These are phyloP conservation scores for Patagioenas fasciata DNA, from an alignment of 2,113 vertebrate species.

Conservation along the genomic window DNA sequence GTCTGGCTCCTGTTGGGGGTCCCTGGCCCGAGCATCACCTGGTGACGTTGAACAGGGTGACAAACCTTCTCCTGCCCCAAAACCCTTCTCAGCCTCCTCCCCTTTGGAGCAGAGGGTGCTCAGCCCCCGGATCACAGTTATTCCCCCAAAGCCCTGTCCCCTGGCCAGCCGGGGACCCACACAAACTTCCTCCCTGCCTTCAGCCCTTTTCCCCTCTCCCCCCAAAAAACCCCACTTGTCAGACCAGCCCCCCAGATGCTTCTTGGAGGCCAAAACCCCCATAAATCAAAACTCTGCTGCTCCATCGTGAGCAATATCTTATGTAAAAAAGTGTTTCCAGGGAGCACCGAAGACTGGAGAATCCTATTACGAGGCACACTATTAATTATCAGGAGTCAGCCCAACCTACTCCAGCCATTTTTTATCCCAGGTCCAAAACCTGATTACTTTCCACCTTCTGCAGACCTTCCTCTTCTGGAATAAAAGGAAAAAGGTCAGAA, in stretches of 20 bases:
- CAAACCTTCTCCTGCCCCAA: background rate
- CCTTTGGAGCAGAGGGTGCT: too few relatives aligned
- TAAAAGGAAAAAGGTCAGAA: background rate
- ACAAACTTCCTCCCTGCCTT: background rate
- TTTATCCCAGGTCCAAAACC: constrained; percentile 76
- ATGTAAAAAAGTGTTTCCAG: constrained; percentile 79
- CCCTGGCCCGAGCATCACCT: fast-evolving
- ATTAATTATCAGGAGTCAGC: constrained; percentile 81
- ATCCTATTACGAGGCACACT: constrained; percentile 78
- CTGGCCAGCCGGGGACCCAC: background rate
- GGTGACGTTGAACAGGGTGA: fast-evolving
- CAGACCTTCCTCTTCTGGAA: constrained; percentile 9
- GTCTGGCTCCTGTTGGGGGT: background rate
- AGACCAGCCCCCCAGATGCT: constrained; percentile 51
- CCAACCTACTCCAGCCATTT: constrained; percentile 66
- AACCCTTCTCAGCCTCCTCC: background rate
- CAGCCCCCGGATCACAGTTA: fast-evolving
- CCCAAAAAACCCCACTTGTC: constrained; percentile 10
- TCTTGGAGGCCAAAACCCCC: constrained; percentile 62
- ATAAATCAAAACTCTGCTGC: constrained; percentile 77
- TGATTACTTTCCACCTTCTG: constrained; percentile 65
- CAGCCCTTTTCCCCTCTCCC: background rate
- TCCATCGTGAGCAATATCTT: constrained; percentile 71
- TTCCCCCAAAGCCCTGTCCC: background rate
- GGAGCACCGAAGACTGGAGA: constrained; percentile 75